phyloP scores from a whole-genome alignment of 2,888 invertebrate genomes.

The Seira musarum region DNA sequence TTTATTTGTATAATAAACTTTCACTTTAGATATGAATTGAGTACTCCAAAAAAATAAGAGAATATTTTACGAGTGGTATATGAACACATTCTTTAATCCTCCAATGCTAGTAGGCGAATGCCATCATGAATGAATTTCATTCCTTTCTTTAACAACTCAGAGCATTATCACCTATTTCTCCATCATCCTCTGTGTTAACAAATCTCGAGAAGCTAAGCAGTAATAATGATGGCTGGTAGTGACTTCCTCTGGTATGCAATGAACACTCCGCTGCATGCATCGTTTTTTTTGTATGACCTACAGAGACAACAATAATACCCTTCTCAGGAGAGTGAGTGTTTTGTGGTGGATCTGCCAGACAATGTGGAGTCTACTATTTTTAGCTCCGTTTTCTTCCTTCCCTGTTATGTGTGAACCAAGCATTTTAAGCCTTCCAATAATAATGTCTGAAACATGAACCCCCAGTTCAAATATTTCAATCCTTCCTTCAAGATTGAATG shows the following conservation, averaged over 20 bases:
- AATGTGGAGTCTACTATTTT: slow-evolving; percentile 61
- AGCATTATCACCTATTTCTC: background rate
- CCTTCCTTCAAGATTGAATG: slow-evolving; percentile 33
- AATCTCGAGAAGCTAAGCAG: background rate
- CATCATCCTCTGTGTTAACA: background rate
- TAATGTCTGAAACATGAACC: slow-evolving; percentile 19
- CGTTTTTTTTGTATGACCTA: slow-evolving; percentile 32
- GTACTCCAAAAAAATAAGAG: slow-evolving; percentile 9
- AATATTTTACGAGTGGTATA: no score
- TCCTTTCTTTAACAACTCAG: background rate
- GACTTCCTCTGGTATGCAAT: slow-evolving; percentile 8
- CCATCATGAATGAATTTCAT: background rate
- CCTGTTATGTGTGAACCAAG: slow-evolving; percentile 41
- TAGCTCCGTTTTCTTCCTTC: slow-evolving; percentile 32
- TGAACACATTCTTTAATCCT: background rate
- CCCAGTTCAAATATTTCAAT: slow-evolving; percentile 30
- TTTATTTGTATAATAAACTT: background rate
- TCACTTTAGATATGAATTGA: slow-evolving; percentile 20
- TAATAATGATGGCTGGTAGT: slow-evolving; percentile 19
- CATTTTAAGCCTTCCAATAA: background rate
- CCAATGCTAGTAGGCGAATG: background rate
- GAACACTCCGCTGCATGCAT: background rate
- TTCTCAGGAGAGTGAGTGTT: background rate
- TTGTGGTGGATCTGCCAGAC: slow-evolving; percentile 42
- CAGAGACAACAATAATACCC: slow-evolving; percentile 41